Percentiles rank a stretch among this genome's conserved stretches.
Conservation (phyloP, 2,888 invertebrate genomes). For the Lamellibrachia columna region DNA sequence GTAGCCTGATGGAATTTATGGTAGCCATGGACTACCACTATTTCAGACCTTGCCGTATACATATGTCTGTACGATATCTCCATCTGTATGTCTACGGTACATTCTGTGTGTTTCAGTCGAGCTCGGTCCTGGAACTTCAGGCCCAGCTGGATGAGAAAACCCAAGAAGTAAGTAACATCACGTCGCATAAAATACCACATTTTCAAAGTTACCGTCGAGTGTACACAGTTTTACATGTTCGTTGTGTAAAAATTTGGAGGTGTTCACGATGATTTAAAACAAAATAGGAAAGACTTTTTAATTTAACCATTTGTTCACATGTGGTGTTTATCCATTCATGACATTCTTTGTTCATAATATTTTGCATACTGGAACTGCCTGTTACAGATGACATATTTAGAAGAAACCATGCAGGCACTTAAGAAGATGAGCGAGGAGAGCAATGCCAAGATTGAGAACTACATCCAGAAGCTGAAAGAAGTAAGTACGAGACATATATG, state of each 20-base stretch:
- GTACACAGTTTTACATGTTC: too few species aligned
- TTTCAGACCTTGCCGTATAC: too few species aligned
- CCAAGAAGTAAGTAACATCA: conserved; percentile 72
- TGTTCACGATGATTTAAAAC: too few species aligned
- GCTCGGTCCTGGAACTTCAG: conserved; percentile 75
- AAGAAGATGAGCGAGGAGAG: conserved; percentile 78
- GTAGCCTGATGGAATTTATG: too few species aligned
- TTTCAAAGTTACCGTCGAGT: too few species aligned
- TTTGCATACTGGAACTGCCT: background rate
- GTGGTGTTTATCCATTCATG: too few species aligned
- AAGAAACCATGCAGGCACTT: conserved; percentile 76
- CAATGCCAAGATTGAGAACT: conserved; percentile 75
- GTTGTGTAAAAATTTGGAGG: too few species aligned
- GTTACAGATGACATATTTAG: conserved; percentile 73
- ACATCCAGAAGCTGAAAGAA: conserved; percentile 77
- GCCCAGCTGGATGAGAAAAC: conserved; percentile 80
- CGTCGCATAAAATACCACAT: too few species aligned
- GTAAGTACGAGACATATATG: conserved; percentile 41
- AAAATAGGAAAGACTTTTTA: too few species aligned
- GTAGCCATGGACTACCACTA: too few species aligned
- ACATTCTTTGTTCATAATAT: background rate
- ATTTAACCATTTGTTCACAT: too few species aligned
- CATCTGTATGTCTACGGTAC: background rate
- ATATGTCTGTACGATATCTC: too few species aligned
- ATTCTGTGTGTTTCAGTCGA: conserved; percentile 63